Evolutionary conservation across 2,113 vertebrate genomes (phyloP).

Genomic region (Labeo catla): DNA sequence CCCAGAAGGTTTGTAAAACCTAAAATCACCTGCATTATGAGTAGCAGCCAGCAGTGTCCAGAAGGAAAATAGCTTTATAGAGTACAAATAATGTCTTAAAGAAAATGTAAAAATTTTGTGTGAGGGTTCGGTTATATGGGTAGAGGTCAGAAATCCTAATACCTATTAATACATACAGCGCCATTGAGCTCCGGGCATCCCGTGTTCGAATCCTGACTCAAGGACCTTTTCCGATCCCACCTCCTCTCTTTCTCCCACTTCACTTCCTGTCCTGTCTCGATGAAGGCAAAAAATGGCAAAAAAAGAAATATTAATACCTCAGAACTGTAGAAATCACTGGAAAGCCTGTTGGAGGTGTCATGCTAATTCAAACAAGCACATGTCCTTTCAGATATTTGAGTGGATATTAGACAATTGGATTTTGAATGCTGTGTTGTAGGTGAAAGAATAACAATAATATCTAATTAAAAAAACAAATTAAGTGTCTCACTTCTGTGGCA

Average conservation of each 20-base stretch:
- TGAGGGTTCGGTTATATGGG: not conserved
- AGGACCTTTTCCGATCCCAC: too few species aligned
- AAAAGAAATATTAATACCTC: not conserved
- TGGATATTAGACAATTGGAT: not conserved
- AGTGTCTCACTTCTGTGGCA: not conserved
- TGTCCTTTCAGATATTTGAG: not conserved
- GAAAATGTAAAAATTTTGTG: not conserved
- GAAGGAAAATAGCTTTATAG: not conserved
- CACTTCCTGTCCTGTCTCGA: too few species aligned
- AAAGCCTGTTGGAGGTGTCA: not conserved
- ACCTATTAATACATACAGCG: too few species aligned
- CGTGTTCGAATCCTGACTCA: too few species aligned
- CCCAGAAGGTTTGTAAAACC: not conserved
- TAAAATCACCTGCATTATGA: not conserved
- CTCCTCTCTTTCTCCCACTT: too few species aligned
- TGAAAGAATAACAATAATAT: not conserved
- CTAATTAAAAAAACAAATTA: not conserved
- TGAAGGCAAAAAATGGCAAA: too few species aligned
- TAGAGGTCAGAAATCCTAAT: not conserved
- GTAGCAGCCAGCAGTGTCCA: not conserved
- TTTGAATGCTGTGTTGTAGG: not conserved
- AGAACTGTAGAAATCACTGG: not conserved
- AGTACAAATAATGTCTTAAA: not conserved
- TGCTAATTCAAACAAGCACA: not conserved
- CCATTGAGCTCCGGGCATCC: too few species aligned